These are phyloP conservation scores for Philereme vetulata DNA, from an alignment of 2,888 invertebrate species.

Conservation along the genomic window DNA sequence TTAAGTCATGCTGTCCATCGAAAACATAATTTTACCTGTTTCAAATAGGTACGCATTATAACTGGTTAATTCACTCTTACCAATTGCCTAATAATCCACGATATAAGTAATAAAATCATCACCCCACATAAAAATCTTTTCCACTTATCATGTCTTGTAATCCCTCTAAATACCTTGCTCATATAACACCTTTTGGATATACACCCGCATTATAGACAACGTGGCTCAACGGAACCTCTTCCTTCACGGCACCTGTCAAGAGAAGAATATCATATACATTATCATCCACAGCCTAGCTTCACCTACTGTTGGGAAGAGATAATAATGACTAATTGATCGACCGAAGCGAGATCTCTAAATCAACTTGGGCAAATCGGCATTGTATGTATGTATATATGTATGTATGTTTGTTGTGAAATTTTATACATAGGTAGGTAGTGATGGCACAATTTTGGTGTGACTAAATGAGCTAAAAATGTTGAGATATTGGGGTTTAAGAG, in stretches of 20 bases:
- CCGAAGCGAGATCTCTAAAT: too few relatives aligned
- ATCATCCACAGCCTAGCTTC: too few relatives aligned
- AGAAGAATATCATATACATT: constrained; percentile 17
- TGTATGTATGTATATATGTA: too few relatives aligned
- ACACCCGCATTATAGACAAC: constrained; percentile 62
- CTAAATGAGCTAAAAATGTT: too few relatives aligned
- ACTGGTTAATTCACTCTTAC: neutral
- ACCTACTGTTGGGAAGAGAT: too few relatives aligned
- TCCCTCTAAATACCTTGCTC: constrained; percentile 52
- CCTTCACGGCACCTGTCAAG: constrained; percentile 70
- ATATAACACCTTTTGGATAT: constrained; percentile 78
- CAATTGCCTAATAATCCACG: neutral
- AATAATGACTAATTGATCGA: too few relatives aligned
- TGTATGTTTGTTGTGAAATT: too few relatives aligned
- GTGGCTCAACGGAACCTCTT: constrained; percentile 65
- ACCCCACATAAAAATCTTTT: constrained; percentile 3
- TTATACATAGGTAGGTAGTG: too few relatives aligned
- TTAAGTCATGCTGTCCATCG: neutral
- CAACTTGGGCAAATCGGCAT: too few relatives aligned
- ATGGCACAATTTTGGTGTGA: too few relatives aligned
- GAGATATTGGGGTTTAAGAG: too few relatives aligned
- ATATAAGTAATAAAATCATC: constrained; percentile 9
- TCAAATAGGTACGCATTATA: neutral
- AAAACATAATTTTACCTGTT: neutral
- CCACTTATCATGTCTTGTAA: constrained; percentile 31